Base-by-base conservation (phyloP, 2,888 invertebrate genomes). In the Nomada hirtipes region DNA sequence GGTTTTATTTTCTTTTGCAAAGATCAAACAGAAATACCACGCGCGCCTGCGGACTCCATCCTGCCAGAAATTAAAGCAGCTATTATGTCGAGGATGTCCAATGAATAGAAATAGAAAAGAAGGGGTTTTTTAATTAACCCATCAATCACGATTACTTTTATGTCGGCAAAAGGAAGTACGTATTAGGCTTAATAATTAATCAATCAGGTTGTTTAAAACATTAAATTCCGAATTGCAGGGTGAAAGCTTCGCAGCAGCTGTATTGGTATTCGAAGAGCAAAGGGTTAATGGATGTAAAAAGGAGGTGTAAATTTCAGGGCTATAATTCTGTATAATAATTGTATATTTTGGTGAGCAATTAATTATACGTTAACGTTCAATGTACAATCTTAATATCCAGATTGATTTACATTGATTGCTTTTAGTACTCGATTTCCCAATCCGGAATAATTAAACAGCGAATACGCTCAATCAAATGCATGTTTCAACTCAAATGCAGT, bases 41-140 rank as follows among this genome's bases (percentile, higher is more conserved):
- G 82, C 82, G 81, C 87, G 87, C 82, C 89, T 87, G 86, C 79
- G 76, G 84, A 88, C 91, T 92, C 92, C 93, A 93, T 93, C 91
- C 93, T 93, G 86, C n/a, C 50, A 20, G 20, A 36, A 26, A 73
- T 65, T 36, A 69, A 29, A 47, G 64, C 0, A 13, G 36, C n/a
- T 36, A 65, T 76, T 26, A 26, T 18, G 15, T 18, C 23, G 18
- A 18, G 15, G 15, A 0, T 29, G 2, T 9, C 20, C 13, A n/a
- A 47, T 29, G 23, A 23, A 23, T 23, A 23, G 13, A 50, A 50
- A 18, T 13, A 50, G 0, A 15, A 18, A 50, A 15, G 50, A 50
- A 50, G 0, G 36, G 1, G 7, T 7, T 36, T 36, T 7, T 1
- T 36, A 36, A 36, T 36, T 36, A 36, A 29, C 7, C 29, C 29